These are phyloP conservation scores for Pyrrhosoma nymphula DNA, from an alignment of 2,888 invertebrate species.

Conservation along the genomic window DNA sequence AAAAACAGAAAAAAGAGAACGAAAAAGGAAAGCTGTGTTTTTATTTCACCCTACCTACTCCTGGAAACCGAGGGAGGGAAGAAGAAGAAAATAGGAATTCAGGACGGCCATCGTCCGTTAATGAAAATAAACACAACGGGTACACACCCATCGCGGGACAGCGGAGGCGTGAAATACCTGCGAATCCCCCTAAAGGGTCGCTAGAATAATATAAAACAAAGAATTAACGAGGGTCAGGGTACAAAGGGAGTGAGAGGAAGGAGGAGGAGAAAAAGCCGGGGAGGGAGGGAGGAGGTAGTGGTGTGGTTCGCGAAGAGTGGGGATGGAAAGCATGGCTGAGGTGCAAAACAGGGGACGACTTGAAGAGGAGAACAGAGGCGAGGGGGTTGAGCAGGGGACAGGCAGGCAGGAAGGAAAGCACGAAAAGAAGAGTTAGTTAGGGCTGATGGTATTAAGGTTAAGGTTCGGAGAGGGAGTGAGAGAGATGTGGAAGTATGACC, in stretches of 20 bases:
- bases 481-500: background rate
- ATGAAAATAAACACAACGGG: conserved; percentile 27
- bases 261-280: background rate
- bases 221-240: conserved; percentile 28
- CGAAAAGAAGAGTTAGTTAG: background rate
- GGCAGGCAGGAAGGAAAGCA: background rate
- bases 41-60: background rate
- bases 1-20: background rate
- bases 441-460: background rate
- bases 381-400: background rate
- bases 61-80: background rate
- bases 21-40: background rate
- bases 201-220: conserved; percentile 36
- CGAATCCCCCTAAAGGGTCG: conserved; percentile 10
- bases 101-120: background rate
- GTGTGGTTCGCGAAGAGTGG: background rate
- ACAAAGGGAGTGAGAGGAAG: background rate
- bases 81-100: conserved; percentile 19
- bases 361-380: background rate
- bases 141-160: background rate
- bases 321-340: background rate
- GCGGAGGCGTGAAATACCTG: conserved; percentile 28
- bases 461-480: background rate
- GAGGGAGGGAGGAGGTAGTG: background rate
- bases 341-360: background rate